Conservation (phyloP, 2,797 vertebrate genomes). For the Crenuchus spilurus region DNA sequence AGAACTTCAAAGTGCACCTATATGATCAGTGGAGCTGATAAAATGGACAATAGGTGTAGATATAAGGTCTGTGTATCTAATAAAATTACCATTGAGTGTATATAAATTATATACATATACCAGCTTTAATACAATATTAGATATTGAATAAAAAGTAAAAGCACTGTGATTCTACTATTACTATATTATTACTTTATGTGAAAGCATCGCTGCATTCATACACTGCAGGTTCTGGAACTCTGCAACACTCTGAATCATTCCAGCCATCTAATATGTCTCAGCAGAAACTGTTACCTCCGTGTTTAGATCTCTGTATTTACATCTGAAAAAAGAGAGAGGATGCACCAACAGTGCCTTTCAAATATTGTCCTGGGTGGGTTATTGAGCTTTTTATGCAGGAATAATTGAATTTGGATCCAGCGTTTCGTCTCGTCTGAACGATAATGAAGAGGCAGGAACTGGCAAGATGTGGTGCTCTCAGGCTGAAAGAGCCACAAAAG, state of each 20-base stretch:
- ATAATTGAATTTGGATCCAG: conserved; percentile 47
- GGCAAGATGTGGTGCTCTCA: conserved; percentile 10
- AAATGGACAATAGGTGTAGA: too few species aligned
- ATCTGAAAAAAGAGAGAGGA: background rate
- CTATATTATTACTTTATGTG: too few species aligned
- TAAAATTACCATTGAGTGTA: too few species aligned
- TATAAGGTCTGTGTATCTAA: too few species aligned
- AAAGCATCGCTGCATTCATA: too few species aligned
- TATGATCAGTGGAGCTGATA: too few species aligned
- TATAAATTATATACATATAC: too few species aligned
- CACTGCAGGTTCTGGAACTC: background rate
- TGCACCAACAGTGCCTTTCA: conserved; percentile 25
- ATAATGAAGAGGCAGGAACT: conserved; percentile 34
- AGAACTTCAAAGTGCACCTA: too few species aligned
- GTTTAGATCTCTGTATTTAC: background rate
- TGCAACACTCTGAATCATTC: background rate
- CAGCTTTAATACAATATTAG: too few species aligned
- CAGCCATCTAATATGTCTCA: background rate
- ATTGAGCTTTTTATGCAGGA: conserved; percentile 38
- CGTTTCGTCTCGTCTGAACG: conserved; percentile 19
- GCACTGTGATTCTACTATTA: too few species aligned
- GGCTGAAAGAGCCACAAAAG: conserved; percentile 25
- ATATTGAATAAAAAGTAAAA: too few species aligned
- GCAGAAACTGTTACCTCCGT: background rate
- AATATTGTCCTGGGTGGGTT: conserved; percentile 14